A percentile compares a stretch with the other conserved stretches of the same genome.
Conservation (phyloP, 1,140 invertebrate genomes). For the Drosophila eugracilis region DNA sequence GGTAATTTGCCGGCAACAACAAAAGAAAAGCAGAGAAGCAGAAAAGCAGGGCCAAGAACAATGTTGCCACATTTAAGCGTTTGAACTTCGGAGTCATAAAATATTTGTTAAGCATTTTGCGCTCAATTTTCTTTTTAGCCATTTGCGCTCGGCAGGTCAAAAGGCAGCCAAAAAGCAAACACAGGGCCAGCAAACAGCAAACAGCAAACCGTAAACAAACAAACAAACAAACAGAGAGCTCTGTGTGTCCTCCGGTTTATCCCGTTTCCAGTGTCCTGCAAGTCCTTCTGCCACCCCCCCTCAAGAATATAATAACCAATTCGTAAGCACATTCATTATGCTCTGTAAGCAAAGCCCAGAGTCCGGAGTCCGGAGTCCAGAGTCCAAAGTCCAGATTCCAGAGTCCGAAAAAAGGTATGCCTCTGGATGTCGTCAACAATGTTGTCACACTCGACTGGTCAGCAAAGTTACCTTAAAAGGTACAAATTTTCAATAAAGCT, state of each 20-base stretch:
- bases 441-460: not conserved
- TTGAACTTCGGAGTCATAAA: constrained; percentile 79
- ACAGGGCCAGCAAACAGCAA: constrained; percentile 40
- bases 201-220: constrained; percentile 19
- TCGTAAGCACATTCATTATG: constrained; percentile 77
- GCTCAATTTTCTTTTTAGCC: constrained; percentile 77
- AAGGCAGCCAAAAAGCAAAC: constrained; percentile 60
- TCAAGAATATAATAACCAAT: constrained; percentile 71
- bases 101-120: constrained; percentile 82
- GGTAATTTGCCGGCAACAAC: constrained; percentile 75
- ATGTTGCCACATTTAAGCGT: constrained; percentile 74
- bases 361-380: constrained; percentile 3
- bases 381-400: no score
- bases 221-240: constrained; percentile 27
- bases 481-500: no score
- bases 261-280: constrained; percentile 8
- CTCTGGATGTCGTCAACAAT: not conserved
- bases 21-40: constrained; percentile 18
- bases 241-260: not conserved
- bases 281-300: constrained; percentile 16
- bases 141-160: constrained; percentile 74
- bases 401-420: constrained; percentile 7
- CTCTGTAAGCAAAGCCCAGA: constrained; percentile 34
- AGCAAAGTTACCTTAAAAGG: constrained; percentile 1
- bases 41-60: constrained; percentile 37